Conservation (phyloP, 2,888 invertebrate genomes). For the Epinotia bilunana region DNA sequence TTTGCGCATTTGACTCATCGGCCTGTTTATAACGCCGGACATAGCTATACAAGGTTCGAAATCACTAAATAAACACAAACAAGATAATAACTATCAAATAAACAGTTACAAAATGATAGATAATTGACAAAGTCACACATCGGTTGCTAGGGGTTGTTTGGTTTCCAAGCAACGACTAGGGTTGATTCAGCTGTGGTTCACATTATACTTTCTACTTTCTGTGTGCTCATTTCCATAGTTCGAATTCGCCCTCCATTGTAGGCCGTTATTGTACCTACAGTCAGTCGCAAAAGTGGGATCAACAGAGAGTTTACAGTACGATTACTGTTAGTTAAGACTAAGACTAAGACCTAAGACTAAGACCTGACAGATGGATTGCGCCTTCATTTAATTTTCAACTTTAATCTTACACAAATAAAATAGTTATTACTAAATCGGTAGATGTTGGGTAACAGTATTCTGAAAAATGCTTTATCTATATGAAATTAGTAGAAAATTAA, state of each 20-base stretch:
- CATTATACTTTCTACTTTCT: no score
- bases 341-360: no score
- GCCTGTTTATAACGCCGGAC: conserved; percentile 63
- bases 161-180: conserved; percentile 50
- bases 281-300: no score
- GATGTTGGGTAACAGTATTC: no score
- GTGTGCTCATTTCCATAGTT: not conserved
- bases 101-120: not conserved
- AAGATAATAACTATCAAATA: not conserved
- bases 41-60: conserved; percentile 50
- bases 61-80: not conserved
- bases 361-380: no score
- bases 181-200: not conserved
- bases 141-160: conserved; percentile 54
- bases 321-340: no score
- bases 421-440: no score
- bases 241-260: not conserved
- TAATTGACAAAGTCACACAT: conserved; percentile 19
- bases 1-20: conserved; percentile 75
- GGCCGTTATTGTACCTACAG: not conserved
- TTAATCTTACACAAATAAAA: no score
- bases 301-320: no score
- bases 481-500: no score
- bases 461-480: no score
- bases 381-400: no score